A percentile compares a stretch with the other conserved stretches of the same genome.
Evolutionary conservation across 2,113 vertebrate species (phyloP).

Genomic region (Sula dactylatra): DNA sequence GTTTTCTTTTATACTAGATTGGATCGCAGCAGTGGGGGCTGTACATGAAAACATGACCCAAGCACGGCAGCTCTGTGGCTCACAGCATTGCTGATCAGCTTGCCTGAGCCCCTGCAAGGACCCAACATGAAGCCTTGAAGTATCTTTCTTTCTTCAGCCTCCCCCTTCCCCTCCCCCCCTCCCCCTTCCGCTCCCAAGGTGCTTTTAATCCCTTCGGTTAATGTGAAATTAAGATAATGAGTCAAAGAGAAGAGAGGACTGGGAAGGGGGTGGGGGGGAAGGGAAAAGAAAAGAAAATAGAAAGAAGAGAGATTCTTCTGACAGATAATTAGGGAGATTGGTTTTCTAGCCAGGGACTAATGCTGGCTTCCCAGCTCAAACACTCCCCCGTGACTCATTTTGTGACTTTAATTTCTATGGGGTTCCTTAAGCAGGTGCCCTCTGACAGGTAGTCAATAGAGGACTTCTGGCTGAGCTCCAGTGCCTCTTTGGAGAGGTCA

Average conservation of each 20-base stretch:
- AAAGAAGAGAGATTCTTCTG: constrained; percentile 72
- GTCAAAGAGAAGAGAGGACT: constrained; percentile 54
- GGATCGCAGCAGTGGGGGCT: rapidly evolving
- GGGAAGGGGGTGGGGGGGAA: not conserved
- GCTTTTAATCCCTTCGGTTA: constrained; percentile 78
- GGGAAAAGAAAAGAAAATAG: constrained; percentile 67
- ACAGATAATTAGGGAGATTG: constrained; percentile 95
- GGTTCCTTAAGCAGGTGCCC: constrained; percentile 81
- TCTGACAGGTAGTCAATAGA: constrained; percentile 94
- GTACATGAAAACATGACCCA: not conserved
- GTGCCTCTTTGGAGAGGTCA: constrained; percentile 82
- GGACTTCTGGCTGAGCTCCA: constrained; percentile 76
- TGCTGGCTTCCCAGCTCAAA: constrained; percentile 74
- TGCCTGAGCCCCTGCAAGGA: not conserved
- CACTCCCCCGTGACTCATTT: constrained; percentile 86
- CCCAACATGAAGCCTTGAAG: not conserved
- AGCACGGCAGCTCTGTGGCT: rapidly evolving
- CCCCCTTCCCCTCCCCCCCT: not conserved
- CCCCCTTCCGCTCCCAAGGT: constrained; percentile 34
- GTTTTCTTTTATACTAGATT: not conserved
- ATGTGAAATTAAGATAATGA: constrained; percentile 87
- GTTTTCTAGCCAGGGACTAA: constrained; percentile 79
- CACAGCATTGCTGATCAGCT: rapidly evolving
- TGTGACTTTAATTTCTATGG: constrained; percentile 86
- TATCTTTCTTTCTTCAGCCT: not conserved